A percentile compares a stretch with the other conserved stretches of the same genome.
phyloP scores from a whole-genome alignment of 2,888 invertebrate genomes.

The Drosophila limbata region DNA sequence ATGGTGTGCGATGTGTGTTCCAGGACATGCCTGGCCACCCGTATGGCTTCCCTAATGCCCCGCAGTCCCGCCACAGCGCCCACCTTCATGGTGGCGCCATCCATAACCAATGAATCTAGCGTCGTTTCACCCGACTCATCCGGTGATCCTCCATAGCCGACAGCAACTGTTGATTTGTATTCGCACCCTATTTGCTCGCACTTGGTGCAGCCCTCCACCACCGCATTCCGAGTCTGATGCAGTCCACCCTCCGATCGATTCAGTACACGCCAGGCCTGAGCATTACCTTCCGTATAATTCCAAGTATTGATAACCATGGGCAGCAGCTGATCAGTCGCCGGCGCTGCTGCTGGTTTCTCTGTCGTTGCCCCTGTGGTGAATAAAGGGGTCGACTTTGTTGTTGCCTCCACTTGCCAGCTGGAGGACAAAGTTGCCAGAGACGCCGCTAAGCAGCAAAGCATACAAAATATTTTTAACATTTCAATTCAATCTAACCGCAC shows the following conservation, averaged over 20 bases:
- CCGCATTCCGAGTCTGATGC: constrained; percentile 90
- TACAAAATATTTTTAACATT: constrained; percentile 23
- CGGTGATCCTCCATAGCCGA: constrained; percentile 98
- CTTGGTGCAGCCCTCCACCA: constrained; percentile 93
- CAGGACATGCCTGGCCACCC: constrained; percentile 96
- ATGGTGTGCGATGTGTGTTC: constrained; percentile 96
- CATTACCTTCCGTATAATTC: constrained; percentile 90
- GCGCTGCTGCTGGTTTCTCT: background rate
- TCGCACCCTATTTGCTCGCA: constrained; percentile 97
- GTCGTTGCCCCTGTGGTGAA: background rate
- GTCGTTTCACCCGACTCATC: constrained; percentile 98
- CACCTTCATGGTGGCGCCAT: constrained; percentile 92
- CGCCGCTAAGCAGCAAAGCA: constrained; percentile 21
- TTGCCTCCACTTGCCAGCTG: too few species aligned
- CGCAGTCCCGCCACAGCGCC: constrained; percentile 95
- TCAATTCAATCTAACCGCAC: too few species aligned
- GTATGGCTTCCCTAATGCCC: constrained; percentile 93
- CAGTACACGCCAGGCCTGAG: constrained; percentile 89
- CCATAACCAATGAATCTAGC: constrained; percentile 98
- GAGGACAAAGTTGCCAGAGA: background rate
- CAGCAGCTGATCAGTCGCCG: constrained; percentile 31
- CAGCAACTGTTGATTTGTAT: constrained; percentile 87
- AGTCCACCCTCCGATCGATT: constrained; percentile 82
- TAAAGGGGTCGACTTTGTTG: background rate
- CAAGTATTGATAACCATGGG: constrained; percentile 94